A percentile compares a stretch with the other conserved stretches of the same genome.
These are phyloP conservation scores for Erebia epiphron DNA, from an alignment of 2,888 invertebrate species.

Conservation along the genomic window DNA sequence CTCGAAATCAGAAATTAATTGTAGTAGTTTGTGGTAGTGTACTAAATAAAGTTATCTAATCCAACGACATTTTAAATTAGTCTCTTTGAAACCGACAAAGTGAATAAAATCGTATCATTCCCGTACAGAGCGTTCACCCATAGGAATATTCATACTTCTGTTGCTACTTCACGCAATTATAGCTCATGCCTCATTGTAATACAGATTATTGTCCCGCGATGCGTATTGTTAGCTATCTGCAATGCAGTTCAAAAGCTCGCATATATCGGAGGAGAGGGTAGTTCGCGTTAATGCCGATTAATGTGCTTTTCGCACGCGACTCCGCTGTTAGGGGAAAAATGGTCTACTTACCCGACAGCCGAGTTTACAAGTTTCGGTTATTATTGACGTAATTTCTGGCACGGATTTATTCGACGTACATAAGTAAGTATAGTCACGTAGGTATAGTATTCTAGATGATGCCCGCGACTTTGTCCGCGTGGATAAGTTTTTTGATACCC, in stretches of 20 bases:
- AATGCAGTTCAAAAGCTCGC: conserved; percentile 59
- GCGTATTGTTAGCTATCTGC: conserved; percentile 48
- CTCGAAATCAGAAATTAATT: too few relatives aligned
- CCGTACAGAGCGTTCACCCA: conserved; percentile 34
- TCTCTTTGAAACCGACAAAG: conserved; percentile 33
- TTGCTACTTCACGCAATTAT: conserved; percentile 34
- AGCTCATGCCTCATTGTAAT: conserved; percentile 37
- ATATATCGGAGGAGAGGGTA: conserved; percentile 61
- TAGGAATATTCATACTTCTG: conserved; percentile 38
- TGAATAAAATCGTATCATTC: conserved; percentile 38
- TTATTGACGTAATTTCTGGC: conserved; percentile 13
- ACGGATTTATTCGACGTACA: neutral
- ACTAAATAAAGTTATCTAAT: neutral
- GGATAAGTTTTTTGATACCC: too few relatives aligned
- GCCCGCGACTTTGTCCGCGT: too few relatives aligned
- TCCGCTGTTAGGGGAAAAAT: conserved; percentile 61
- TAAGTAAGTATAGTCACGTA: too few relatives aligned
- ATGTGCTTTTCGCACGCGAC: conserved; percentile 67
- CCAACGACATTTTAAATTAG: conserved; percentile 31
- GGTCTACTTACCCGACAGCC: conserved; percentile 38
- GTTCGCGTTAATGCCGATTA: conserved; percentile 67
- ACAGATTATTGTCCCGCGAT: conserved; percentile 40
- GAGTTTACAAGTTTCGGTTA: conserved; percentile 26
- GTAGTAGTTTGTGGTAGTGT: too few relatives aligned
- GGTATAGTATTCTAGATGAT: too few relatives aligned